A percentile compares a stretch with the other conserved stretches of the same genome.
phyloP scores from a whole-genome alignment of 1,140 invertebrate genomes.

The Macrobrachium rosenbergii region DNA sequence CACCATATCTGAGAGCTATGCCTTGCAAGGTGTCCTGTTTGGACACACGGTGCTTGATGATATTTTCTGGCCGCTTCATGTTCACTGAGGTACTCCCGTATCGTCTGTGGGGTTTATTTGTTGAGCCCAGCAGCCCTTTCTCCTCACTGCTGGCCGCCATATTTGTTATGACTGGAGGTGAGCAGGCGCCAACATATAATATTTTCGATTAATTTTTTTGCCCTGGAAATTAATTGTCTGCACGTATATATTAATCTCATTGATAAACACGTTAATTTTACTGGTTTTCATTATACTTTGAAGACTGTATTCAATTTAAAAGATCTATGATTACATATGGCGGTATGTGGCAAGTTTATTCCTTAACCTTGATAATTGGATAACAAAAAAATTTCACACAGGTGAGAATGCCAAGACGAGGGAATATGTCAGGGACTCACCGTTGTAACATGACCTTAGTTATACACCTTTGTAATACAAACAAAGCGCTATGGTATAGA shows the following conservation, averaged over 20 bases:
- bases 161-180: slow-evolving; percentile 29
- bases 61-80: slow-evolving; percentile 65
- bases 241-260: background rate
- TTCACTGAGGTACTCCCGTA: slow-evolving; percentile 66
- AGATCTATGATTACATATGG: no score
- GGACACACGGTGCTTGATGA: slow-evolving; percentile 62
- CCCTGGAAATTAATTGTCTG: background rate
- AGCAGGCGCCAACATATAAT: slow-evolving; percentile 33
- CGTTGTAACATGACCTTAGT: no score
- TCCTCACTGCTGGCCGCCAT: slow-evolving; percentile 66
- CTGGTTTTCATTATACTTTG: no score
- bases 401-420: no score
- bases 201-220: background rate
- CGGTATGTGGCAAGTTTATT: no score
- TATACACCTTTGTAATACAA: no score
- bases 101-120: slow-evolving; percentile 62
- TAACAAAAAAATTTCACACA: no score
- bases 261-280: no score
- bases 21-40: slow-evolving; percentile 65
- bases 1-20: slow-evolving; percentile 65
- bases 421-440: no score
- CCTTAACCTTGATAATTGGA: no score
- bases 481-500: no score
- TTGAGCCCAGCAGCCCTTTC: slow-evolving; percentile 63
- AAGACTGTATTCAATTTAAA: no score